Conservation (phyloP, 2,113 vertebrate species). For the Scytalopus superciliaris region DNA sequence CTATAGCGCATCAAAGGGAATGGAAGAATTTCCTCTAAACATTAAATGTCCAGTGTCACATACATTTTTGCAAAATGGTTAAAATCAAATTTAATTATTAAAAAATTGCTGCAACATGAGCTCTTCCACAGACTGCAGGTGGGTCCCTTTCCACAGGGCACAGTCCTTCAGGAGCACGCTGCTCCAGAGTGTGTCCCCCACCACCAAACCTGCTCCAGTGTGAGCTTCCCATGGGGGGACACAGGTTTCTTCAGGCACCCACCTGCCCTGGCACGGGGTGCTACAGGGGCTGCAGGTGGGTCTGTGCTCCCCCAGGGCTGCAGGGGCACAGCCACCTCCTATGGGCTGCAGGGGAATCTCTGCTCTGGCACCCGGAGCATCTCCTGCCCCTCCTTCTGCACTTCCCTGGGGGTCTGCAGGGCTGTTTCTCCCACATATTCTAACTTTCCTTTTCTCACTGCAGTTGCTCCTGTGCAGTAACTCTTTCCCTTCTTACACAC, state of each 20-base stretch:
- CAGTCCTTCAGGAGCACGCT: background rate
- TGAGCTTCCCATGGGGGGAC: background rate
- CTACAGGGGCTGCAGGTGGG: background rate
- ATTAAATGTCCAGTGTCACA: accelerated
- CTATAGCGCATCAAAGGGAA: background rate
- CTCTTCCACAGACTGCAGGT: background rate
- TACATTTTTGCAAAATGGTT: background rate
- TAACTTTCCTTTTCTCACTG: background rate
- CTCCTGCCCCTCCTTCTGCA: background rate
- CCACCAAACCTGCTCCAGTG: background rate
- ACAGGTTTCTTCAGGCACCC: accelerated
- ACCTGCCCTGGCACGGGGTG: background rate
- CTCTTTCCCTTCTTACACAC: no score
- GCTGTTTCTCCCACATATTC: accelerated
- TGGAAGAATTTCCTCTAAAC: background rate
- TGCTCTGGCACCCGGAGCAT: background rate
- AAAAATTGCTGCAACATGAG: background rate
- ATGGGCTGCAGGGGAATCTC: background rate
- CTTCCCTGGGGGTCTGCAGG: background rate
- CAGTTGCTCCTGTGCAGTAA: background rate
- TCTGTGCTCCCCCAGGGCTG: background rate
- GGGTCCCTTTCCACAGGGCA: background rate
- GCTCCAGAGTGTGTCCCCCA: background rate
- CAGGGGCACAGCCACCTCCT: background rate
- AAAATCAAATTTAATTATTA: background rate